phyloP scores from a whole-genome alignment of 2,113 vertebrate genomes.

The Pelvicachromis taeniatus region DNA sequence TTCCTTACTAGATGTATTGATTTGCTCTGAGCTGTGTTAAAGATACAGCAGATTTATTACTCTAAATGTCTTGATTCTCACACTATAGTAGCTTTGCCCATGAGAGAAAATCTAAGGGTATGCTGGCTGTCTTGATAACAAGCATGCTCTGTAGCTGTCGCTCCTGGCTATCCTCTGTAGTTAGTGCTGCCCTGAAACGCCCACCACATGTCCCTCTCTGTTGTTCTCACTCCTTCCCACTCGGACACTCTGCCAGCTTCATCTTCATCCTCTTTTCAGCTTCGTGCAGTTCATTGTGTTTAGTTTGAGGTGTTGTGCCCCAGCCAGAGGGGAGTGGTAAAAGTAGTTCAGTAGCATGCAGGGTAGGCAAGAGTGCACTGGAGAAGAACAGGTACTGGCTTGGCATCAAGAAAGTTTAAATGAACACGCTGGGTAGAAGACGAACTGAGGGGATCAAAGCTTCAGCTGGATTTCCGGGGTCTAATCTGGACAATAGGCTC shows the following conservation, averaged over 20 bases:
- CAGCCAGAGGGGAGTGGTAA: not conserved
- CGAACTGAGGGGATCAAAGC: slow-evolving; percentile 21
- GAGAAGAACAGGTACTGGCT: not conserved
- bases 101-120: not conserved
- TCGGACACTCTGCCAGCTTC: slow-evolving; percentile 7
- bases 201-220: slow-evolving; percentile 18
- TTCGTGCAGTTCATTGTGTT: not conserved
- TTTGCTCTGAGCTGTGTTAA: slow-evolving; percentile 23
- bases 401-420: not conserved
- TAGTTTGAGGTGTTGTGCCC: not conserved
- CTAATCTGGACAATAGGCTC: not conserved
- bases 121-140: slow-evolving; percentile 36
- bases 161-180: slow-evolving; percentile 21
- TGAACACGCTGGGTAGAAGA: not conserved
- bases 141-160: slow-evolving; percentile 26
- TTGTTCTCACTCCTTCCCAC: not conserved
- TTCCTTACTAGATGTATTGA: slow-evolving; percentile 35
- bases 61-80: slow-evolving; percentile 35
- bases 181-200: slow-evolving; percentile 30
- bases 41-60: slow-evolving; percentile 38
- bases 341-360: not conserved
- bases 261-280: not conserved
- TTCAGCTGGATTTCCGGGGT: not conserved
- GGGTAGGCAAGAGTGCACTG: not conserved
- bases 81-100: not conserved